phyloP scores from a whole-genome alignment of 2,797 vertebrate species.

The Hippopotamyrus pictus region DNA sequence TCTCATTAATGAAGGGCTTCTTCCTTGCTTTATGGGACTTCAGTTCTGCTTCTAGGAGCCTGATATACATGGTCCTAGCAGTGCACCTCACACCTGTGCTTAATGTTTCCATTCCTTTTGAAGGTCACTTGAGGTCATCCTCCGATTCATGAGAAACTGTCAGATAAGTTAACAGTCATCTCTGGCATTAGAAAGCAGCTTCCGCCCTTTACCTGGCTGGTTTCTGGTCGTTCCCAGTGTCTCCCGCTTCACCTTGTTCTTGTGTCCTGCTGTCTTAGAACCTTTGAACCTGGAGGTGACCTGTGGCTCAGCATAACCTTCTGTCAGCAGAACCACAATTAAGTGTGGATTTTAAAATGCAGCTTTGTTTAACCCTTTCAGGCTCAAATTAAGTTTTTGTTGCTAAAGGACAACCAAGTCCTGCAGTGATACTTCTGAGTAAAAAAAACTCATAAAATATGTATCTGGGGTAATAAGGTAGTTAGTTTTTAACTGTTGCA shows the following conservation, averaged over 20 bases:
- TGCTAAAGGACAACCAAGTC: too few species aligned
- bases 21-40: not conserved
- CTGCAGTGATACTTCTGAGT: too few species aligned
- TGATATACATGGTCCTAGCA: not conserved
- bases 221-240: not conserved
- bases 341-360: not conserved
- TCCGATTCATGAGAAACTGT: too few species aligned
- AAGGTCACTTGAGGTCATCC: too few species aligned
- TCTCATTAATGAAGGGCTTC: not conserved
- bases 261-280: not conserved
- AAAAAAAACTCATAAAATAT: too few species aligned
- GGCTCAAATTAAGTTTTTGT: too few species aligned
- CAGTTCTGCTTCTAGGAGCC: not conserved
- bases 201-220: not conserved
- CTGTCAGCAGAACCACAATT: not conserved
- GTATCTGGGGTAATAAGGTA: too few species aligned
- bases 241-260: not conserved
- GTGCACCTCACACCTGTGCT: not conserved
- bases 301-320: too few species aligned
- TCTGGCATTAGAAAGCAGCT: not conserved
- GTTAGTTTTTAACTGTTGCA: too few species aligned
- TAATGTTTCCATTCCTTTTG: not conserved
- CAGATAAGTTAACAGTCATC: not conserved
- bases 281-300: too few species aligned
- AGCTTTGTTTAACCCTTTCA: not conserved